Evolutionary conservation across 2,888 invertebrate genomes (phyloP), one percentile per base, ranked within the genome.

Genomic region (Amiota mariae): DNA sequence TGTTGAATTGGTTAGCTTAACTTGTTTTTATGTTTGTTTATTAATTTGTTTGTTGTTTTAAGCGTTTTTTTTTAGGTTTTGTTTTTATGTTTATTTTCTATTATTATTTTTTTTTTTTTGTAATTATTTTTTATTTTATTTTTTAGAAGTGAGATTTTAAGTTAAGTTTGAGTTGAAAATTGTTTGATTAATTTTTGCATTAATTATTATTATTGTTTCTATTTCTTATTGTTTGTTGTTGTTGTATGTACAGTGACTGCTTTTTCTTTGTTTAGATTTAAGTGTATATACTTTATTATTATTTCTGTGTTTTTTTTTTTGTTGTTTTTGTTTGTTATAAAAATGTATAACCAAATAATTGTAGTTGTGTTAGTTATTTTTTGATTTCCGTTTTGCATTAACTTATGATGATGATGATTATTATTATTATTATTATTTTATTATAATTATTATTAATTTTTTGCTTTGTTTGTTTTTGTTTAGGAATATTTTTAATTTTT

Each of bases 21-120:
- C 15, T 75, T 57, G 54, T 72, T n/a, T 54, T 48, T 72, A 36
- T 20, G 24, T 2, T 73, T 71, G 70, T 54, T 72, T 70, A 70
- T 68, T n/a, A 46, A 36, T 72, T 49, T 20, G 24, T 9, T 73
- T 71, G 59, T 54, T 72, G 70, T 72, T 66, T 48, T 70, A 71
- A 74, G 76, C 66, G 70, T 63, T 78, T 76, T 63, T 78, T 76
- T 36, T 36, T 63, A 67, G 72, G 74, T 76, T 70, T 63, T 66
- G 71, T 73, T 76, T 74, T 78, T 63, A 18, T 1, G 66, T 72
- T 72, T 71, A 59, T 72, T 63, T n/a, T n/a, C n/a, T n/a, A n/a
- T n/a, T n/a, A n/a, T n/a, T n/a, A n/a, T n/a, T n/a, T n/a, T n/a
- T 24, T 48, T 48, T 47, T 54, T 72, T 73, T 71, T 76, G 56